Conservation (phyloP, 1,140 invertebrate species). For the Myzus persicae region DNA sequence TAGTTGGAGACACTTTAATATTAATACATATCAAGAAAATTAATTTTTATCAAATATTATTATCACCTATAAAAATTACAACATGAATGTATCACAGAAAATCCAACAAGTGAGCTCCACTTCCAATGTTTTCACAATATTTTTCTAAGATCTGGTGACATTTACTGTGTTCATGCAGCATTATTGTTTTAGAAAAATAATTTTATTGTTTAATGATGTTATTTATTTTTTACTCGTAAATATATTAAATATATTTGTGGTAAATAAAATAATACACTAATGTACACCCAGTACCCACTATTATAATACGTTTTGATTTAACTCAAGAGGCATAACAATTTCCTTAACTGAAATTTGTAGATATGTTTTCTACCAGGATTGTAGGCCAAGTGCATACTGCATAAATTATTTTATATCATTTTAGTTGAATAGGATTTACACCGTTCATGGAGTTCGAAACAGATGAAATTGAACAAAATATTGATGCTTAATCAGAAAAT, state of each 20-base stretch:
- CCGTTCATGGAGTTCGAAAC: constrained; percentile 8
- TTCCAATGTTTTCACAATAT: not conserved
- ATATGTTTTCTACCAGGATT: not conserved
- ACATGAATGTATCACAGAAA: not conserved
- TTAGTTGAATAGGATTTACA: not conserved
- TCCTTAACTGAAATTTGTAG: not conserved
- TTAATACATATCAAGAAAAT: not conserved
- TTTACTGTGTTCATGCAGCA: not conserved
- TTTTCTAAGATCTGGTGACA: not conserved
- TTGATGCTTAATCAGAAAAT: not conserved
- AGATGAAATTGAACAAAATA: not conserved
- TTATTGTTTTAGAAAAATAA: not conserved
- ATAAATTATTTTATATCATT: not conserved
- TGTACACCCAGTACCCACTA: too few species aligned
- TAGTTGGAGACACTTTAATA: not conserved
- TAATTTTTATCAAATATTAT: not conserved
- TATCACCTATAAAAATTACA: not conserved
- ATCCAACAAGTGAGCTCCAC: not conserved
- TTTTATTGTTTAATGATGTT: not conserved
- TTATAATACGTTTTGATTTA: not conserved
- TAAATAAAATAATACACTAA: too few species aligned
- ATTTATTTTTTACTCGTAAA: not conserved
- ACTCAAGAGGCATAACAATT: not conserved
- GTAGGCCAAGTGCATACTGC: not conserved
- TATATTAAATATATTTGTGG: too few species aligned